Evolutionary conservation across 2,888 invertebrate genomes (phyloP).

Genomic region (Hedychridium roseum): DNA sequence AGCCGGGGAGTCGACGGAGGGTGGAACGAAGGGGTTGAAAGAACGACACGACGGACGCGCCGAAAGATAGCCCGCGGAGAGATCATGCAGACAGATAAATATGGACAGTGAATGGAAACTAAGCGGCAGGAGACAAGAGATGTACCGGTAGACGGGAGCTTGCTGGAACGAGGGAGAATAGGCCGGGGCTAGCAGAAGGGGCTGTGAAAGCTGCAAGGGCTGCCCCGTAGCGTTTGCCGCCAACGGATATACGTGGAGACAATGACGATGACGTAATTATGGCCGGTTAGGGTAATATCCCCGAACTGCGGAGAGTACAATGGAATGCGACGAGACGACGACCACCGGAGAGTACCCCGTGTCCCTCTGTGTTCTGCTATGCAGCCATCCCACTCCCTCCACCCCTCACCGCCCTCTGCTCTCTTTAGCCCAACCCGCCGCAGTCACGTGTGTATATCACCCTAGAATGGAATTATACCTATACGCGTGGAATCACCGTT

Average conservation of each 20-base stretch:
- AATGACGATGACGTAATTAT: conserved; percentile 59
- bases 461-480: conserved; percentile 22
- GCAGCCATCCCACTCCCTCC: conserved; percentile 14
- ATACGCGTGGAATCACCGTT: conserved; percentile 12
- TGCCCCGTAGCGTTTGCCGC: conserved; percentile 30
- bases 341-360: conserved; percentile 10
- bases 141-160: neutral
- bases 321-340: conserved; percentile 38
- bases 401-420: conserved; percentile 14
- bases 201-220: conserved; percentile 8
- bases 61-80: no score
- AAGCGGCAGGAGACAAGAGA: no score
- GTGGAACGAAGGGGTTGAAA: no score
- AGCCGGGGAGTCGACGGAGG: conserved; percentile 8
- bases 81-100: no score
- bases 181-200: neutral
- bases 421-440: neutral
- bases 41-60: no score
- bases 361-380: conserved; percentile 14
- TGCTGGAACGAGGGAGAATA: neutral
- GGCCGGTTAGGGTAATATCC: conserved; percentile 57
- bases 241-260: conserved; percentile 40
- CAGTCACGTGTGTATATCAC: conserved; percentile 18
- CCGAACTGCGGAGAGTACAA: conserved; percentile 42
- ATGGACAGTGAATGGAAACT: no score